Evolutionary conservation across 1,140 invertebrate species (phyloP), one percentile per base, ranked within the genome.

Genomic region (Andrena cerasifolii): DNA sequence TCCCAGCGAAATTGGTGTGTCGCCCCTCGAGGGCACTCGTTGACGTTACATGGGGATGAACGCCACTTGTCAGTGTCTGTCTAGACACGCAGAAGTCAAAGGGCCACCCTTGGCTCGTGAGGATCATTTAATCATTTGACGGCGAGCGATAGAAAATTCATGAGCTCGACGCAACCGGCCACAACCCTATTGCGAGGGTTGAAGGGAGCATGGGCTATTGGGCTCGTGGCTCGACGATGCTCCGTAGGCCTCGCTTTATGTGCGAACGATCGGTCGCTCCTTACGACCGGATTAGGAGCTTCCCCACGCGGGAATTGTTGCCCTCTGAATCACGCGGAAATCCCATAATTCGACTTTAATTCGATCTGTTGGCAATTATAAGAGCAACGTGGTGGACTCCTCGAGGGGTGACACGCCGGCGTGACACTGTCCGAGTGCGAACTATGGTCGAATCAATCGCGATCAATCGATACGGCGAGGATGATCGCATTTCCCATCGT

Each of bases 281-380:
- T 73, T 82, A 70, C 66, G 53, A 82, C 43, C 10, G 75, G 79
- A 86, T 87, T 87, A 85, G 65, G 24, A 72, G 33, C 53, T n/a
- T 58, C 67, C 80, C 53, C 65, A 61, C 79, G 43, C 70, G 82
- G 65, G 84, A 87, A 88, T 89, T 53, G 79, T 83, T 84, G 75
- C 0, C 49, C 65, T 74, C 84, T 90, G 90, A 91, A 90, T 91
- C 89, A 90, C 83, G 74, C 87, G 56, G 72, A 70, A 84, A 79
- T 85, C 82, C 79, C 83, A 63, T 91, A 90, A 92, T 92, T 90
- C 89, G 85, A 91, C 88, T 92, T 92, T 92, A 91, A 93, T 93
- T 92, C 88, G 87, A 89, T 89, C 79, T 63, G 68, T 80, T 40
- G 61, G 28, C 72, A 28, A 75, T 75, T 75, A 75, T 67, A 26